A percentile compares a stretch with the other conserved stretches of the same genome.
phyloP scores from a whole-genome alignment of 1,140 invertebrate species.

The Doryteuthis pealeii region DNA sequence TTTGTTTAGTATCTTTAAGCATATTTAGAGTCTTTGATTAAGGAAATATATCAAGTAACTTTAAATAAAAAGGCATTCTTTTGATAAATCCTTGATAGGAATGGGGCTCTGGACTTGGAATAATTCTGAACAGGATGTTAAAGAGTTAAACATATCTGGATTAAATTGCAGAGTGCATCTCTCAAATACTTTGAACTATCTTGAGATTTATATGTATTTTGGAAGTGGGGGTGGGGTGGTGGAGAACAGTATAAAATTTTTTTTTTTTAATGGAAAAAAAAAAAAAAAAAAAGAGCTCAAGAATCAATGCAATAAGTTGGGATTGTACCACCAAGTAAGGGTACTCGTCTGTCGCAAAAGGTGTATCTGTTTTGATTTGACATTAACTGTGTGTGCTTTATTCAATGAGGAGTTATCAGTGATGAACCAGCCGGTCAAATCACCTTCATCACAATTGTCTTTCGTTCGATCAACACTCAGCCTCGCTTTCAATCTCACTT shows the following conservation, averaged over 20 bases:
- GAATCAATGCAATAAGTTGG: constrained; percentile 88
- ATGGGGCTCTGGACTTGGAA: no score
- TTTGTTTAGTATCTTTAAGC: no score
- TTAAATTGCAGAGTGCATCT: no score
- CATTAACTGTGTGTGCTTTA: constrained; percentile 68
- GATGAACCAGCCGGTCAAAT: constrained; percentile 89
- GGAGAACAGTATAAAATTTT: background rate
- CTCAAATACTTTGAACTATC: no score
- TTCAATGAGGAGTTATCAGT: constrained; percentile 90
- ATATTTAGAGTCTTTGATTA: no score
- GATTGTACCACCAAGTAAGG: constrained; percentile 89
- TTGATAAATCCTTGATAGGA: no score
- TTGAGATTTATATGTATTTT: no score
- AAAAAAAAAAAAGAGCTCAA: background rate
- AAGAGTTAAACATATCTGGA: no score
- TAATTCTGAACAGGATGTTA: no score
- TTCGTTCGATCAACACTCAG: constrained; percentile 86
- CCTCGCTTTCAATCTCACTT: constrained; percentile 85
- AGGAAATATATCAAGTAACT: no score
- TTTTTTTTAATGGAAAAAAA: background rate
- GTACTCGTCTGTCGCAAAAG: constrained; percentile 72
- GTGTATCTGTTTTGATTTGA: constrained; percentile 37
- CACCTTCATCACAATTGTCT: constrained; percentile 91
- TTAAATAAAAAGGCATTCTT: no score
- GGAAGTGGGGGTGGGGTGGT: no score